phyloP scores from a whole-genome alignment of 2,113 vertebrate species.

The Siphamia tubifer region DNA sequence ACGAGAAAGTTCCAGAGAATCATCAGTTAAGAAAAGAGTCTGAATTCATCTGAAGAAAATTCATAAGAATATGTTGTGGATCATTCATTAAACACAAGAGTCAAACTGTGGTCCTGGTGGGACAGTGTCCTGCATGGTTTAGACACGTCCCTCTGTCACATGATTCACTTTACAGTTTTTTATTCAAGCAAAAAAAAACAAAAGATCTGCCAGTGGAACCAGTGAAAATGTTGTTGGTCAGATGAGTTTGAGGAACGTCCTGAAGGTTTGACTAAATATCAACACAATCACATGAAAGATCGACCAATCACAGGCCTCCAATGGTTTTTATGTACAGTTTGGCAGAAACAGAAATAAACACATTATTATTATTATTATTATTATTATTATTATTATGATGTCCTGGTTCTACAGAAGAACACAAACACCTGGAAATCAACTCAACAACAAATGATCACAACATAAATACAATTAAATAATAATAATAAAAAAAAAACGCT shows the following conservation, averaged over 20 bases:
- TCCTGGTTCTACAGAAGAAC: slow-evolving; percentile 22
- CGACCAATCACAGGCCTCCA: background rate
- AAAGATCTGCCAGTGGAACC: background rate
- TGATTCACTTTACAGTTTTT: no score
- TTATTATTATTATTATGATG: no score
- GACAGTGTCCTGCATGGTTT: no score
- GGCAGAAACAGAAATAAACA: slow-evolving; percentile 50
- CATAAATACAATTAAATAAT: no score
- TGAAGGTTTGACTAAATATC: background rate
- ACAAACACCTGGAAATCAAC: background rate
- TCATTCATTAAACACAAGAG: fast-evolving
- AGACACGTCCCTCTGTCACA: no score
- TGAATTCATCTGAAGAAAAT: background rate
- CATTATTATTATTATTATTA: slow-evolving; percentile 24
- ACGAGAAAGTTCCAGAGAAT: background rate
- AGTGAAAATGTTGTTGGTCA: background rate
- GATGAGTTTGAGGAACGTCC: background rate
- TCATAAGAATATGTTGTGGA: background rate
- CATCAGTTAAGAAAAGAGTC: background rate
- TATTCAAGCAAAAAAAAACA: background rate
- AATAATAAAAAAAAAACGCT: background rate
- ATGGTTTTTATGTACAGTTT: background rate
- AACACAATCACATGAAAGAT: background rate
- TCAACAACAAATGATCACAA: no score
- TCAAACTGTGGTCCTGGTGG: no score